A percentile compares a stretch with the other conserved stretches of the same genome.
phyloP scores from a whole-genome alignment of 2,888 invertebrate species.

The Branchipolynoe longqiensis region DNA sequence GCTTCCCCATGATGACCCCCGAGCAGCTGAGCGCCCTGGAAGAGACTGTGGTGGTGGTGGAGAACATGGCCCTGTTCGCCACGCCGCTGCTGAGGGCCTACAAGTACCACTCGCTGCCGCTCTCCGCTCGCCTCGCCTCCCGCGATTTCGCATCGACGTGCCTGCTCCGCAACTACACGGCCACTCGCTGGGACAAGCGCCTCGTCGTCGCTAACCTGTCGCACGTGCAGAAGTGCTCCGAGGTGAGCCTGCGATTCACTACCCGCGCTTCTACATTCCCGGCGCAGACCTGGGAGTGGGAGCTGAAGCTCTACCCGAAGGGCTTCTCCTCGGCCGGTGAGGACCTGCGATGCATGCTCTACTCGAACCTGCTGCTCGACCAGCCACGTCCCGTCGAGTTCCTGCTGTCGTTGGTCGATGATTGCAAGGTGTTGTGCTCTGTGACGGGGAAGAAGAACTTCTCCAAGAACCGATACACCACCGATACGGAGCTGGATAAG shows the following conservation, averaged over 20 bases:
- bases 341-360: slow-evolving; percentile 77
- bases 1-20: slow-evolving; percentile 97
- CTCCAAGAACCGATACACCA: slow-evolving; percentile 81
- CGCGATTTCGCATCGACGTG: slow-evolving; percentile 80
- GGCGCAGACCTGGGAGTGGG: slow-evolving; percentile 82
- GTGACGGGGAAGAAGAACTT: slow-evolving; percentile 80
- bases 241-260: slow-evolving; percentile 79
- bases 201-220: slow-evolving; percentile 77
- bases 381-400: slow-evolving; percentile 80
- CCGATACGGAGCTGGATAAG: slow-evolving; percentile 82
- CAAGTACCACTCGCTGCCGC: slow-evolving; percentile 82
- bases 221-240: slow-evolving; percentile 74
- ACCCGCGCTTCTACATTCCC: slow-evolving; percentile 82
- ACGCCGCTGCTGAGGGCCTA: slow-evolving; percentile 81
- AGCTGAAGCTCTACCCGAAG: slow-evolving; percentile 80
- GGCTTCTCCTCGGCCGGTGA: slow-evolving; percentile 76
- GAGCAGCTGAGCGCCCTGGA: slow-evolving; percentile 92
- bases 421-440: slow-evolving; percentile 62
- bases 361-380: slow-evolving; percentile 80
- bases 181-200: slow-evolving; percentile 82
- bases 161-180: slow-evolving; percentile 81
- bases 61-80: slow-evolving; percentile 79
- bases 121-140: slow-evolving; percentile 76
- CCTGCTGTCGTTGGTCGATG: slow-evolving; percentile 79
- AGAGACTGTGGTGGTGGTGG: slow-evolving; percentile 89